Evolutionary conservation across 1,140 invertebrate genomes (phyloP), one percentile per base, ranked within the genome.

Genomic region (Mactra quadrangularis): DNA sequence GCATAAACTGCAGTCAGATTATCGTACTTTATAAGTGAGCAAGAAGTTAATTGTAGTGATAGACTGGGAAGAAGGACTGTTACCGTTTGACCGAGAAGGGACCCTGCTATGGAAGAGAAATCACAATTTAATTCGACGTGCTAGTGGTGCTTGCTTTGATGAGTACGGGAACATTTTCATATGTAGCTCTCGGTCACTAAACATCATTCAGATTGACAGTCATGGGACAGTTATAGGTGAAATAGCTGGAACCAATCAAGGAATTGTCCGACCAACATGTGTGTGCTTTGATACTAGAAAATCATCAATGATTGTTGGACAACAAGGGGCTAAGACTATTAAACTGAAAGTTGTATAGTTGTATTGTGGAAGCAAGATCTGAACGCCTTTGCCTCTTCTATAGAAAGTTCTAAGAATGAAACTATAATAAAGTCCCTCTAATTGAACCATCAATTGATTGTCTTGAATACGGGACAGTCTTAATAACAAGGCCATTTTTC

Each of bases 61-160:
- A 9, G 60, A 64, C n/a, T 64, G 60, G 60, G 35, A 38, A 11
- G 35, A 64, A 38, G 60, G 60, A n/a, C 2, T 64, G 4, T 7
- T 64, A n/a, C 31, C 60, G 6, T 64, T 64, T 41, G 33, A 64
- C 19, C 13, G 17, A 38, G n/a, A 41, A 35, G 60, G 60, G n/a
- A 64, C 33, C 15, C 22, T 38, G 6, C n/a, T 64, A 35, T 64
- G 60, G 60, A 64, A 64, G 38, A 7, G 38, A 1, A 25, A 64
- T 25, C 31, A 41, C n/a, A 17, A 2, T 13, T 19, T 35, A 15
- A 17, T 41, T 19, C 33, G 38, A 41, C 31, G 60, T 15, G 31
- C 60, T 38, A 25, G 60, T n/a, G 60, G 60, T 3, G 3, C 38
- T n/a, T 64, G 60, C 22, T 64, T 64, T 41, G 60, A 64, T 41